Evolutionary conservation across 2,113 vertebrate genomes (phyloP), one percentile per base, ranked within the genome.

Genomic region (Chauna torquata): DNA sequence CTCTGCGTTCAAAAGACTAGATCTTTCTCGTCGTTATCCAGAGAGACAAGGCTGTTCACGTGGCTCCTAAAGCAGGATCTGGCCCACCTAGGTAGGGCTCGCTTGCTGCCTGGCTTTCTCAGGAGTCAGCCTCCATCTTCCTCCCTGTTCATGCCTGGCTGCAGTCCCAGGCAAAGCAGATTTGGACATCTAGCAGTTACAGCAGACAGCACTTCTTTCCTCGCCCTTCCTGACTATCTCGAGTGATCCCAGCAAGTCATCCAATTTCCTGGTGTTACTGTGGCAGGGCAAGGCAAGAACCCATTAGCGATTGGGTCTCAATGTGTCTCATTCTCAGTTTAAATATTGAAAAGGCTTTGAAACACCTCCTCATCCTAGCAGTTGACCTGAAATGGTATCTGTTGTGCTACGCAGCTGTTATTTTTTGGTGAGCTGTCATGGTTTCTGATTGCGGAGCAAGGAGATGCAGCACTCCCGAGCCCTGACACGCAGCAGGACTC

Each of bases 401-500:
- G 65, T 17, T 52, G 70, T 44, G 17, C 38, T 20, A 1, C 2
- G 27, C 86, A 75, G 94, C 88, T 81, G 93, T 24, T 74, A 3
- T 87, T 64, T 52, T 30, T 65, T 32, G n/a, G 91, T 7, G 72
- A 88, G 93, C 92, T 90, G 84, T 92, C 62, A 2, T 3, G 79
- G 86, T 57, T 78, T 77, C 38, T 42, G 85, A 75, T 14, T 47
- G 90, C 11, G 2, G 79, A 57, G 68, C 1, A 16, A 32, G 64
- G 90, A 79, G 69, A 42, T 8, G 50, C 16, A 1, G 78, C 8
- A n/a, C 75, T 71, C 72, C 92, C 4, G 1, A 89, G 95, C 82
- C 94, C 93, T 32, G 92, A 52, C 95, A 95, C 92, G 1, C 94
- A 92, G 95, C 95, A 59, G 94, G 97, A 45, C 82, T 61, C 8